Evolutionary conservation across 2,113 vertebrate species (phyloP).

Genomic region (Cnemophilus loriae): DNA sequence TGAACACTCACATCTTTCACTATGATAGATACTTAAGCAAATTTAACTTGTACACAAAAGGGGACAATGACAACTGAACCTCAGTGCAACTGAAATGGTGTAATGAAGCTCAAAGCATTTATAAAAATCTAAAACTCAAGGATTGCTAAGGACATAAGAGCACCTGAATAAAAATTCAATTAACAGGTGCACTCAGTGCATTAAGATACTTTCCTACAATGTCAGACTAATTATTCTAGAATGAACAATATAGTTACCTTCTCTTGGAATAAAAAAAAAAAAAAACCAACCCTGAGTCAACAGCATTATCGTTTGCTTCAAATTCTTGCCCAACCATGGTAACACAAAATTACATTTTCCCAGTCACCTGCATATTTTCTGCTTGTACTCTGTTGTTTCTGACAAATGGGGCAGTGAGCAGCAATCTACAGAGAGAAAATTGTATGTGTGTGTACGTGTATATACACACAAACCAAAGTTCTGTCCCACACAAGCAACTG

Average conservation of each 20-base stretch:
- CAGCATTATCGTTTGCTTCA: background rate
- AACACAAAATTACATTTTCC: background rate
- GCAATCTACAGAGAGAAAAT: background rate
- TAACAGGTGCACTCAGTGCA: background rate
- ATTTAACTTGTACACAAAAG: background rate
- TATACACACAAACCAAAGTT: background rate
- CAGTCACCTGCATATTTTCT: background rate
- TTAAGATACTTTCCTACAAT: background rate
- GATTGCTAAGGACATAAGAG: background rate
- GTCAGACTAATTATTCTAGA: background rate
- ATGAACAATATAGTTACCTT: background rate
- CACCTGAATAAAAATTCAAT: background rate
- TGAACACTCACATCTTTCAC: background rate
- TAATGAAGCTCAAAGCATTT: background rate
- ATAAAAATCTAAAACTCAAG: background rate
- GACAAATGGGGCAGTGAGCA: background rate
- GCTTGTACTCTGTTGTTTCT: background rate
- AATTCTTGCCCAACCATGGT: background rate
- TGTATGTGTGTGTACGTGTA: accelerated
- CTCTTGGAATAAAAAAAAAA: background rate
- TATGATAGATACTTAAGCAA: background rate
- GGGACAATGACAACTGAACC: background rate
- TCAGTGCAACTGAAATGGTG: background rate
- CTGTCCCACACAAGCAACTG: background rate
- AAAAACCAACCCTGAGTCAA: background rate